Evolutionary conservation across 2,888 invertebrate species (phyloP).

Genomic region (Lepetodrilus schrolli): DNA sequence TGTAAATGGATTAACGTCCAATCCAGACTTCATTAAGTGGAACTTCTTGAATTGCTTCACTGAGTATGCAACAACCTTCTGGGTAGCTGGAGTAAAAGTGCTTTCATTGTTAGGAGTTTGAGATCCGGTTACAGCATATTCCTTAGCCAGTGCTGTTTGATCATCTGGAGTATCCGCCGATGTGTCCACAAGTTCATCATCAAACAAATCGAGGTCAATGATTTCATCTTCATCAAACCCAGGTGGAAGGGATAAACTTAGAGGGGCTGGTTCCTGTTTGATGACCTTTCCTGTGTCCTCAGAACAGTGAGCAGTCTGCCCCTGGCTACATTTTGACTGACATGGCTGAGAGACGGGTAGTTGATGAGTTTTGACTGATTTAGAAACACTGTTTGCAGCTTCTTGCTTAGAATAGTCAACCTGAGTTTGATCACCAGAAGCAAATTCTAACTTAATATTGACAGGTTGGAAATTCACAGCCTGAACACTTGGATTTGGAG

Average conservation of each 20-base stretch:
- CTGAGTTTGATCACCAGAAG: neutral
- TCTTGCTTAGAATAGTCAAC: neutral
- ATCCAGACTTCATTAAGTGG: neutral
- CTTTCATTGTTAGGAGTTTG: neutral
- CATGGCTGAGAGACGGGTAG: no score
- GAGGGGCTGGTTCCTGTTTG: neutral
- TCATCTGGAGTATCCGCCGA: neutral
- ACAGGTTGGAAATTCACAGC: neutral
- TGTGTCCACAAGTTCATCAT: neutral
- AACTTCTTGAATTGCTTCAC: neutral
- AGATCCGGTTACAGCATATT: neutral
- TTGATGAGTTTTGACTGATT: neutral
- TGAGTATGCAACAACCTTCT: neutral
- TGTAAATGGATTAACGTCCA: neutral
- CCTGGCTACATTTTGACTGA: no score
- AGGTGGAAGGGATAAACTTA: no score
- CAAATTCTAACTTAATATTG: neutral
- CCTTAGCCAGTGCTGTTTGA: constrained; percentile 5
- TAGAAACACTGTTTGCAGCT: neutral
- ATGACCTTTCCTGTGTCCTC: neutral
- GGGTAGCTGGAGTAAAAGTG: neutral
- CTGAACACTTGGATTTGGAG: neutral
- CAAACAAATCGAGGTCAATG: constrained; percentile 7
- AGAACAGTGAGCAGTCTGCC: no score
- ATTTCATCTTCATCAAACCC: constrained; percentile 3